Conservation (phyloP, 2,888 invertebrate species). For the Dusona sp. region DNA sequence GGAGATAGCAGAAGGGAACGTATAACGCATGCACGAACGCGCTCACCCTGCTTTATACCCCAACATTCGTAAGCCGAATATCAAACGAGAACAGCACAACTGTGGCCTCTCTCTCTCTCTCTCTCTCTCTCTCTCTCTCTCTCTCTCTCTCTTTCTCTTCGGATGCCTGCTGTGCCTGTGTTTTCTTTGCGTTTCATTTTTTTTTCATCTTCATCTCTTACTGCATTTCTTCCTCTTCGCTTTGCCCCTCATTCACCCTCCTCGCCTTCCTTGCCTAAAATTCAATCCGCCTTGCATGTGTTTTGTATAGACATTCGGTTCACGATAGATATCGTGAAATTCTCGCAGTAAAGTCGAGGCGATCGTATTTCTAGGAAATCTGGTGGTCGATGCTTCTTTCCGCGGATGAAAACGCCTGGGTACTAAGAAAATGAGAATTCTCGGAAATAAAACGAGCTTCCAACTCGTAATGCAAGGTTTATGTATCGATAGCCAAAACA, state of each 20-base stretch:
- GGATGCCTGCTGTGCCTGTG: slow-evolving; percentile 1
- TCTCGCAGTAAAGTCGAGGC: neutral
- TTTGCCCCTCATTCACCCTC: neutral
- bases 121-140: slow-evolving; percentile 26
- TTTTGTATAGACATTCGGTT: neutral
- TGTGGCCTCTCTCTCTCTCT: slow-evolving; percentile 4
- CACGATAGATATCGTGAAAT: slow-evolving; percentile 17
- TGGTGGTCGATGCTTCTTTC: neutral
- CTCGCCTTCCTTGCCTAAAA: slow-evolving; percentile 9
- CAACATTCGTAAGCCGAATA: slow-evolving; percentile 73
- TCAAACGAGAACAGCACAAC: slow-evolving; percentile 70
- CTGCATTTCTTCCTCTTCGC: slow-evolving; percentile 11
- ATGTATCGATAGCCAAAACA: neutral
- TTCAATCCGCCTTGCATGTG: slow-evolving; percentile 1
- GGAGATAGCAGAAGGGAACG: slow-evolving; percentile 44
- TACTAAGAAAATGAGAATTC: neutral
- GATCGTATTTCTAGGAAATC: slow-evolving; percentile 5
- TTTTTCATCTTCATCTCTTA: slow-evolving; percentile 32
- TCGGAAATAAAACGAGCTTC: neutral
- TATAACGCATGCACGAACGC: slow-evolving; percentile 67
- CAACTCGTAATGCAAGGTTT: neutral
- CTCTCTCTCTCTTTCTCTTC: slow-evolving; percentile 37
- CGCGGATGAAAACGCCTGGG: neutral
- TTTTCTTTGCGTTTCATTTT: slow-evolving; percentile 28
- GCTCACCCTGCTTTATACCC: slow-evolving; percentile 67